Evolutionary conservation across 2,888 invertebrate genomes (phyloP), one percentile per base, ranked within the genome.

Genomic region (Idaea aversata): DNA sequence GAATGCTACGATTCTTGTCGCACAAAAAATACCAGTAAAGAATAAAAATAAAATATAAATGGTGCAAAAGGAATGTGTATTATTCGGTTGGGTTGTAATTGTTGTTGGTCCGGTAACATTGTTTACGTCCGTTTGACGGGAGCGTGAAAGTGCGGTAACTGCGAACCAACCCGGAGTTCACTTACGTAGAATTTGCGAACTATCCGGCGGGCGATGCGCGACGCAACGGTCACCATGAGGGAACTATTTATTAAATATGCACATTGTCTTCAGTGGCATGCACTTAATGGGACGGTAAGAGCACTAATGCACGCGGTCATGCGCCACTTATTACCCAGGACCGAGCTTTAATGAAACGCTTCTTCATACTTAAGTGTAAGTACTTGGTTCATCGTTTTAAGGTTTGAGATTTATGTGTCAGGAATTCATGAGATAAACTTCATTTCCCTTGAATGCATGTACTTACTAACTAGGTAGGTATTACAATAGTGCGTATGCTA

Each of bases 171-270:
- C 72, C 77, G 79, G 77, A 83, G 77, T 80, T 83, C 78, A 80
- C 78, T 81, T 77, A 76, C 75, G 74, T 74, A 74, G 77, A 82
- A 83, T 82, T 83, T 80, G 81, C 76, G 75, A 83, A 85, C 84
- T 83, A 83, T 82, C 80, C 76, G 70, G 6, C 76, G 75, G 82
- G 84, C 84, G 82, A 83, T 82, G 79, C 76, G 70, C 5, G 16
- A 25, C 15, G 10, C 13, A 10, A 71, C 72, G 72, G 77, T 75
- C 76, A 75, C 78, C 80, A 77, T 77, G 77, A 76, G 77, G 79
- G 74, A 82, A 81, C 77, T 83, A 83, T 84, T 81, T 77, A 75
- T 77, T 78, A 79, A 79, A 82, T 81, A 78, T 80, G 78, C 77
- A 75, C 80, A 77, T 74, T 75, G 79, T 79, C 72, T 75, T 67